Percentiles rank a stretch among this genome's conserved stretches.
Evolutionary conservation across 2,797 vertebrate species (phyloP).

Genomic region (Pelochelys cantorii): DNA sequence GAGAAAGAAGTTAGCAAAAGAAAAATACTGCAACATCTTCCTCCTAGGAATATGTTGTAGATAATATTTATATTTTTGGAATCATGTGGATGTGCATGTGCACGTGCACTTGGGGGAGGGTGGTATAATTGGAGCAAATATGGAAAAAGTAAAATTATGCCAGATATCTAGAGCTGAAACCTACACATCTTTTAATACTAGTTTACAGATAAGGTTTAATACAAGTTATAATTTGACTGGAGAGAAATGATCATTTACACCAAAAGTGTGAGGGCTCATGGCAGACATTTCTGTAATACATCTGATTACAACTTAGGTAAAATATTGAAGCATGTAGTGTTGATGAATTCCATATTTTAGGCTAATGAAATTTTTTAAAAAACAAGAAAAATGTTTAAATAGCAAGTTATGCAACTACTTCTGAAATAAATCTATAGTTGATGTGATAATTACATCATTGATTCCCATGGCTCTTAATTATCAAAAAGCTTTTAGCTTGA

Average conservation of each 20-base stretch:
- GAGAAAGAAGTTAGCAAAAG: neutral
- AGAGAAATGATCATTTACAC: slow-evolving; percentile 31
- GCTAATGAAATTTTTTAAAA: slow-evolving; percentile 77
- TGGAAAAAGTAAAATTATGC: neutral
- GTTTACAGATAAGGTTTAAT: slow-evolving; percentile 72
- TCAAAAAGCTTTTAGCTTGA: slow-evolving; percentile 70
- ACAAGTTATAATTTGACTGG: slow-evolving; percentile 66
- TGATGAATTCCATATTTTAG: slow-evolving; percentile 76
- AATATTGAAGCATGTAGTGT: slow-evolving; percentile 72
- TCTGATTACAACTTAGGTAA: neutral
- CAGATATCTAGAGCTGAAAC: neutral
- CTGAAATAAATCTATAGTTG: slow-evolving; percentile 77
- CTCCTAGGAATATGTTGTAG: neutral
- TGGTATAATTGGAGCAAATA: neutral
- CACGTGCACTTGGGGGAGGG: neutral
- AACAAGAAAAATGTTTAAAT: slow-evolving; percentile 72
- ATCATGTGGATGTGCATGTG: neutral
- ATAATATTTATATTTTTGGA: neutral
- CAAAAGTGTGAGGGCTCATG: slow-evolving; percentile 53
- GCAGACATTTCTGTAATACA: slow-evolving; percentile 19
- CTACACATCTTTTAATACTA: neutral
- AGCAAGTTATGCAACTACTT: slow-evolving; percentile 59
- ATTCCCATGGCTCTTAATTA: slow-evolving; percentile 78
- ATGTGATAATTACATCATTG: slow-evolving; percentile 65
- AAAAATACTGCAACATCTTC: neutral